Conservation (phyloP, 2,888 invertebrate genomes). For the Crossocerus cetratus region DNA sequence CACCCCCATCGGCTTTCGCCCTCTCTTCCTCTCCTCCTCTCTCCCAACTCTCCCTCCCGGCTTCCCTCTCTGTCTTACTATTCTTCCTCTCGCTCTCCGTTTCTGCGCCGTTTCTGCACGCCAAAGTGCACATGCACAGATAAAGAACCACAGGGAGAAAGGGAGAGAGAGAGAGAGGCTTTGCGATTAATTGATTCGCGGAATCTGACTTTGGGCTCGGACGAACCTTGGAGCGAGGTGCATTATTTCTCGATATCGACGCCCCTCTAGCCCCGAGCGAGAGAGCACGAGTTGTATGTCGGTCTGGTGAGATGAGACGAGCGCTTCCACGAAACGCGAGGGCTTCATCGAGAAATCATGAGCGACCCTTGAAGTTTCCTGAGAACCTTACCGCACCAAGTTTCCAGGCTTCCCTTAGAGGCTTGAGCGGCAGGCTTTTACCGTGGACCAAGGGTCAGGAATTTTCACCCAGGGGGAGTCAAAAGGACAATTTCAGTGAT, state of each 20-base stretch:
- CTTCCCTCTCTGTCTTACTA: background rate
- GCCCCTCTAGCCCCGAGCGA: background rate
- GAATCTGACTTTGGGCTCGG: constrained; percentile 45
- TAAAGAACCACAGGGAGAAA: constrained; percentile 7
- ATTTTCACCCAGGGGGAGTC: no score
- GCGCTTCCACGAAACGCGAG: background rate
- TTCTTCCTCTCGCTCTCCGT: background rate
- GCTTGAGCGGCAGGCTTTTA: no score
- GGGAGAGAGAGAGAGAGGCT: no score
- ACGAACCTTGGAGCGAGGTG: constrained; percentile 35
- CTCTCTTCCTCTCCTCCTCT: background rate
- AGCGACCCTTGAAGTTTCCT: background rate
- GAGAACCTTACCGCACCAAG: no score
- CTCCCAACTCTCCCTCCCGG: background rate
- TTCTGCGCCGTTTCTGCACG: background rate
- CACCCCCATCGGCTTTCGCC: background rate
- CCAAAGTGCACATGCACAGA: constrained; percentile 21
- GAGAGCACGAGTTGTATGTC: no score
- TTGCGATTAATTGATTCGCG: constrained; percentile 59
- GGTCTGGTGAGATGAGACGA: background rate
- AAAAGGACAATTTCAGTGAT: no score
- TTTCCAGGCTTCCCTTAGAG: no score
- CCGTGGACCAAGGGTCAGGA: no score
- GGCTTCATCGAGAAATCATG: background rate
- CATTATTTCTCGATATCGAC: constrained; percentile 48